These are phyloP conservation scores for Eurypyga helias DNA, from an alignment of 2,113 vertebrate species.

Conservation along the genomic window DNA sequence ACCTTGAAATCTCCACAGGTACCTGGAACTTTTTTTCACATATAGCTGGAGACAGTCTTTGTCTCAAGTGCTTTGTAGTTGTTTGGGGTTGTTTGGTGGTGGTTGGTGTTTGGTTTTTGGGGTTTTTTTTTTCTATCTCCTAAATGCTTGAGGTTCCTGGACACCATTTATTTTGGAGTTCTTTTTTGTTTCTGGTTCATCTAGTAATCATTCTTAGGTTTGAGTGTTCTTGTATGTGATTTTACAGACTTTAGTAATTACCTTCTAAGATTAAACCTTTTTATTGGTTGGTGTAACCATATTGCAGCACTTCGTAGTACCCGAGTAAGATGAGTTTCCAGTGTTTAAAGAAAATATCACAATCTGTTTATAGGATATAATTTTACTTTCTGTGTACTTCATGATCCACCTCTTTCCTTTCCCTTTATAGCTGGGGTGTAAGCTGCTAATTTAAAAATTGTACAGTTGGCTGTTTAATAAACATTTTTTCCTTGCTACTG, in stretches of 20 bases:
- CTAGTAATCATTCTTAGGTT: neutral
- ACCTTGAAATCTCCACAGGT: slow-evolving; percentile 87
- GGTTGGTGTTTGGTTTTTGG: neutral
- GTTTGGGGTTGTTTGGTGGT: neutral
- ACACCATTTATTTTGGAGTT: neutral
- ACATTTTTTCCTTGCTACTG: neutral
- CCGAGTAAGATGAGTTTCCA: neutral
- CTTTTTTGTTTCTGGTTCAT: neutral
- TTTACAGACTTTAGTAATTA: neutral
- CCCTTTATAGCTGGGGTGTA: neutral
- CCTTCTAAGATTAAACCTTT: neutral
- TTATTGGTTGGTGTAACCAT: neutral
- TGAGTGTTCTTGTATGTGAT: neutral
- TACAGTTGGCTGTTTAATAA: neutral
- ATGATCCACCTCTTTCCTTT: neutral
- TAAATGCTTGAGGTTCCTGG: neutral
- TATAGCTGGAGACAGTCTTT: neutral
- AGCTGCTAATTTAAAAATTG: neutral
- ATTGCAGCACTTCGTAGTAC: neutral
- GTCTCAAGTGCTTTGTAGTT: neutral
- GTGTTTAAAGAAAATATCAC: neutral
- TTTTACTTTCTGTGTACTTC: neutral
- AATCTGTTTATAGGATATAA: neutral
- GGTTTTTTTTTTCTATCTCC: neutral
- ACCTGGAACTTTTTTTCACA: neutral